phyloP scores from a whole-genome alignment of 2,113 vertebrate genomes.

The Guaruba guarouba region DNA sequence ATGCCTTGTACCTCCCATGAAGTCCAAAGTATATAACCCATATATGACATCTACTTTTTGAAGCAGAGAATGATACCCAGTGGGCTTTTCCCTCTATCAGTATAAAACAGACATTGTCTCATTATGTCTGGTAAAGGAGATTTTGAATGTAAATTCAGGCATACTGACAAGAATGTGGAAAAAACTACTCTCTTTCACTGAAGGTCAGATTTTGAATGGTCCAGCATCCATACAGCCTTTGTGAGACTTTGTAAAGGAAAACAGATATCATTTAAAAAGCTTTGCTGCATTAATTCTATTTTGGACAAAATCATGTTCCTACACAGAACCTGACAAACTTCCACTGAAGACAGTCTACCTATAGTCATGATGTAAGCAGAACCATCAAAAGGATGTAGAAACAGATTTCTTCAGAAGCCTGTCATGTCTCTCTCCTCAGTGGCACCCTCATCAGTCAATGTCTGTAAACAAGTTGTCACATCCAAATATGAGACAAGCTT shows the following conservation, averaged over 20 bases:
- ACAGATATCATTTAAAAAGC: background rate
- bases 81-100: background rate
- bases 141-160: conserved; percentile 1
- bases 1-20: background rate
- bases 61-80: background rate
- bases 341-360: background rate
- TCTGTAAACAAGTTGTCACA: background rate
- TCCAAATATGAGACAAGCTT: background rate
- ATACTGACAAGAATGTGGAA: background rate
- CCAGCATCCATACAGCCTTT: background rate
- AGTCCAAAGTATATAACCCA: background rate
- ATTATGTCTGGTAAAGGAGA: background rate
- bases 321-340: background rate
- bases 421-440: background rate
- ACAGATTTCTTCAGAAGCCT: background rate
- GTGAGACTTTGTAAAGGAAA: background rate
- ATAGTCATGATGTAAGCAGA: background rate
- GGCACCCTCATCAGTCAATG: background rate
- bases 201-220: background rate
- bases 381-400: background rate
- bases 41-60: background rate
- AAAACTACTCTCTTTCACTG: background rate
- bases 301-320: background rate
- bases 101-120: background rate
- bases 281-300: background rate